Percentiles rank a stretch among this genome's conserved stretches.
Conservation (phyloP, 2,888 invertebrate genomes). For the Gonocerus acuteangulatus region DNA sequence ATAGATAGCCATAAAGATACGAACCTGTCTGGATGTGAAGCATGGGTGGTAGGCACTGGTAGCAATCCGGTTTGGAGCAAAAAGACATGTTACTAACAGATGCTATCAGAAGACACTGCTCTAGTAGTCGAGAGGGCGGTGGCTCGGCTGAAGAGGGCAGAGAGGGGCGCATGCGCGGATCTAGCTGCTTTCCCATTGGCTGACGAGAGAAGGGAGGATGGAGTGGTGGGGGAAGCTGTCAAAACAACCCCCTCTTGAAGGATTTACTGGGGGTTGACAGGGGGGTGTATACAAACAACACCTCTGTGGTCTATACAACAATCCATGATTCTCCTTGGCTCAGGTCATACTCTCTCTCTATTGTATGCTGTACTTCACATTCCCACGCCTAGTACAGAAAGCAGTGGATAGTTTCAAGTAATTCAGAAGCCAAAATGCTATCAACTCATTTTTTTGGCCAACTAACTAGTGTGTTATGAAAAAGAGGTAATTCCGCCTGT, state of each 20-base stretch:
- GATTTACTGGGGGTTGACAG: conserved; percentile 9
- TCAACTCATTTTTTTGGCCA: too few species aligned
- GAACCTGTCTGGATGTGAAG: conserved; percentile 26
- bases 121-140: background rate
- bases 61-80: conserved; percentile 33
- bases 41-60: conserved; percentile 31
- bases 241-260: conserved; percentile 1
- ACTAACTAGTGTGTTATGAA: too few species aligned
- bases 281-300: background rate
- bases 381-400: too few species aligned
- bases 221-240: background rate
- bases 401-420: too few species aligned
- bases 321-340: too few species aligned
- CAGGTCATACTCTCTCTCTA: too few species aligned
- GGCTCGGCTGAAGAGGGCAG: background rate
- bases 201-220: too few species aligned
- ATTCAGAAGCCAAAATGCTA: too few species aligned
- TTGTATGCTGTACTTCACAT: too few species aligned
- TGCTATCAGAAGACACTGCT: background rate
- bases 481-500: too few species aligned
- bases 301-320: too few species aligned
- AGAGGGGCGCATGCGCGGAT: background rate
- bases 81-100: conserved; percentile 28
- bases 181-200: background rate
- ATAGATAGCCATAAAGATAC: background rate